Evolutionary conservation across 2,113 vertebrate species (phyloP).

Genomic region (Puntigrus tetrazona): DNA sequence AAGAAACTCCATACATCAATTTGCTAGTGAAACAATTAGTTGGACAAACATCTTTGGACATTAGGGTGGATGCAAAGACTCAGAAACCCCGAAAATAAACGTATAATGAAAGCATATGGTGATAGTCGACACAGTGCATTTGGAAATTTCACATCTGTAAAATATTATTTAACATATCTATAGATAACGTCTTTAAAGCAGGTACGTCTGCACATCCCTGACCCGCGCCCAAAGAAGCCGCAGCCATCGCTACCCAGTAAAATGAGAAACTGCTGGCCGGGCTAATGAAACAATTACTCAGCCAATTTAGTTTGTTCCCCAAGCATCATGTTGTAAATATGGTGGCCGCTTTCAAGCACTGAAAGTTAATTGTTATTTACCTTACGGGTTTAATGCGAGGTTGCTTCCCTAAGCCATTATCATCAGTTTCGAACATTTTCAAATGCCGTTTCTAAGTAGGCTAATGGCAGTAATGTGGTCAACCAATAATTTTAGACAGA

Average conservation of each 20-base stretch:
- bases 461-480: neutral
- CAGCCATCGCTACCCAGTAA: neutral
- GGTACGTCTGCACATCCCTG: neutral
- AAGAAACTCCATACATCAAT: neutral
- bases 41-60: neutral
- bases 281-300: slow-evolving; percentile 51
- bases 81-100: neutral
- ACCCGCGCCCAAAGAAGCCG: neutral
- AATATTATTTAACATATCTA: too few relatives aligned
- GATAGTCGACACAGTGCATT: neutral
- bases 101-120: neutral
- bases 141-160: neutral
- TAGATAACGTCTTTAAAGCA: too few relatives aligned
- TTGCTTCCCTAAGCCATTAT: slow-evolving; percentile 1
- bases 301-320: slow-evolving; percentile 44
- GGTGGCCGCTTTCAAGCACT: slow-evolving; percentile 1
- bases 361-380: slow-evolving; percentile 57
- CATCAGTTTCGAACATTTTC: slow-evolving; percentile 7
- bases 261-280: slow-evolving; percentile 29
- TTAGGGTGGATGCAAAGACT: neutral
- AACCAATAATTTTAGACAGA: neutral
- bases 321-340: slow-evolving; percentile 37
- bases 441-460: neutral
- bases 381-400: slow-evolving; percentile 20
- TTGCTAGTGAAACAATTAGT: slow-evolving; percentile 5